phyloP scores from a whole-genome alignment of 2,113 vertebrate species.

The Macquaria australasica region DNA sequence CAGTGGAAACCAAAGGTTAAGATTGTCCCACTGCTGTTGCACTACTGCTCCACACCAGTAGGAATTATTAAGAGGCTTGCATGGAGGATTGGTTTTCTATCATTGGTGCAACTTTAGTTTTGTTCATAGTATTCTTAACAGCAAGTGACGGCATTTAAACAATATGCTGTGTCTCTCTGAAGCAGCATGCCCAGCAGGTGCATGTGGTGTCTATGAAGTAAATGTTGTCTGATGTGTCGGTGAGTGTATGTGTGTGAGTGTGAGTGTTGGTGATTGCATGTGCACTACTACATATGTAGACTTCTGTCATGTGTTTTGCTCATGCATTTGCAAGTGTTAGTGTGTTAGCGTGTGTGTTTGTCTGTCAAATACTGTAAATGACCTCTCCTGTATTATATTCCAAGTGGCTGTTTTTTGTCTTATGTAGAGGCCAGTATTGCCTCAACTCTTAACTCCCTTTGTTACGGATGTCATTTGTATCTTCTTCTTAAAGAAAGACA shows the following conservation, averaged over 20 bases:
- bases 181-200: slow-evolving; percentile 39
- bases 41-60: slow-evolving; percentile 24
- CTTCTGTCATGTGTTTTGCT: slow-evolving; percentile 25
- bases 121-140: slow-evolving; percentile 44
- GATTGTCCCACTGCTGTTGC: slow-evolving; percentile 29
- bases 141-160: slow-evolving; percentile 46
- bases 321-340: slow-evolving; percentile 41
- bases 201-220: slow-evolving; percentile 59
- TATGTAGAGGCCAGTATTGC: slow-evolving; percentile 67
- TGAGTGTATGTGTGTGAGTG: background rate
- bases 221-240: slow-evolving; percentile 2
- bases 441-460: slow-evolving; percentile 74
- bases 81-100: slow-evolving; percentile 1
- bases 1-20: slow-evolving; percentile 18
- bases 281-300: slow-evolving; percentile 22
- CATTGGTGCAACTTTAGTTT: slow-evolving; percentile 21
- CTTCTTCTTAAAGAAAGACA: slow-evolving; percentile 72
- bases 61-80: background rate
- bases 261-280: background rate
- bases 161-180: slow-evolving; percentile 33
- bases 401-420: slow-evolving; percentile 53
- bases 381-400: slow-evolving; percentile 74
- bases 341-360: slow-evolving; percentile 6
- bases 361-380: slow-evolving; percentile 71
- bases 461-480: slow-evolving; percentile 71